Conservation (phyloP, 2,888 invertebrate genomes). For the Hypselothyrea guttata region DNA sequence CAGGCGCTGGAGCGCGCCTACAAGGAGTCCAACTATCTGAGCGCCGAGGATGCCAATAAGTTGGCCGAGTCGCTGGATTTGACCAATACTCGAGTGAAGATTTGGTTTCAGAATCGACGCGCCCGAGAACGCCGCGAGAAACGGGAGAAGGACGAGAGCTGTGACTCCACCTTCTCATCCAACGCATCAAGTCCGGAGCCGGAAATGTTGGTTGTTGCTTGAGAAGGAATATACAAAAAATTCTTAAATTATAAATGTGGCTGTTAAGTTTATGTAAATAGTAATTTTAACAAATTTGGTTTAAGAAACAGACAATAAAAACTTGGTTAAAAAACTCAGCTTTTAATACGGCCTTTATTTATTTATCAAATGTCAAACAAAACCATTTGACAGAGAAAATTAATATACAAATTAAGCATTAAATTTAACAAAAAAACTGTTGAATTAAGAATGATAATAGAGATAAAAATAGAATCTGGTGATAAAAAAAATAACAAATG, state of each 20-base stretch:
- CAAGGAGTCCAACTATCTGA: conserved; percentile 86
- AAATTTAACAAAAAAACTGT: no score
- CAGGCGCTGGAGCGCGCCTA: conserved; percentile 86
- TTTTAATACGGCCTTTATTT: no score
- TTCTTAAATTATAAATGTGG: no score
- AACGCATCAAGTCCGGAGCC: conserved; percentile 80
- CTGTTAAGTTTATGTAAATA: no score
- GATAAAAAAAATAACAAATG: no score
- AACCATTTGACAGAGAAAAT: no score
- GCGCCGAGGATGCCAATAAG: conserved; percentile 85
- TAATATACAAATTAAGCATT: no score
- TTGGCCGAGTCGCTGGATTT: conserved; percentile 85
- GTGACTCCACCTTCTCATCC: conserved; percentile 80
- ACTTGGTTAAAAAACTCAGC: no score
- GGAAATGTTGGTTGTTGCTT: conserved; percentile 57
- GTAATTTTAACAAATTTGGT: not conserved
- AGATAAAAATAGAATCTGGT: no score
- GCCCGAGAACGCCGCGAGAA: conserved; percentile 89
- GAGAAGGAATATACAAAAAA: conserved; percentile 11
- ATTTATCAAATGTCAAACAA: no score
- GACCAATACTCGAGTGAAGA: conserved; percentile 87
- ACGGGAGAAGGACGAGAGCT: conserved; percentile 79
- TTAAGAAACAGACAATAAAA: no score
- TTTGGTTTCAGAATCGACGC: conserved; percentile 92
- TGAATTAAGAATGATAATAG: no score